A percentile compares a stretch with the other conserved stretches of the same genome.
These are phyloP conservation scores for Homarus americanus DNA, from an alignment of 1,140 invertebrate genomes.

Conservation along the genomic window DNA sequence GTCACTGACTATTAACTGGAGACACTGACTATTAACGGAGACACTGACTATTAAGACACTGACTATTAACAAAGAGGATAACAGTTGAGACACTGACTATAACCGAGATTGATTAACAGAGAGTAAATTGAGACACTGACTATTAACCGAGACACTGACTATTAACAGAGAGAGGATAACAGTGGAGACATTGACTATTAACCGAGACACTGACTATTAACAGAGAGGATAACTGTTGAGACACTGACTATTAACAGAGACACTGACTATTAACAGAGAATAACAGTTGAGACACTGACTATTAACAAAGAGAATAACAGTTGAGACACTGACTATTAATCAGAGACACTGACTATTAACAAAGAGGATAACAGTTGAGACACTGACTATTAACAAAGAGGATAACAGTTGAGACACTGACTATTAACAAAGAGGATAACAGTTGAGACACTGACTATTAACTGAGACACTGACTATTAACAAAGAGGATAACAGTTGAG, in stretches of 20 bases:
- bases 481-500: not conserved
- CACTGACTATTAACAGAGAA: not conserved
- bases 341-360: not conserved
- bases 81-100: not conserved
- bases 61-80: too few species aligned
- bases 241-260: not conserved
- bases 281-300: not conserved
- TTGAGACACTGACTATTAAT: slow-evolving; percentile 2
- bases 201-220: not conserved
- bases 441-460: not conserved
- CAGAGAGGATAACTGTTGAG: not conserved
- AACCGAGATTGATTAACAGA: not conserved
- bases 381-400: not conserved
- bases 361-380: too few species aligned
- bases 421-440: not conserved
- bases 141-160: not conserved
- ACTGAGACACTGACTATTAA: not conserved
- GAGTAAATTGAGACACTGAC: not conserved
- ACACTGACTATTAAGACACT: not conserved
- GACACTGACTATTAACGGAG: not conserved
- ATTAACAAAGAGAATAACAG: not conserved
- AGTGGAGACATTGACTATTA: not conserved
- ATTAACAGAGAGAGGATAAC: not conserved
- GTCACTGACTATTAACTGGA: not conserved
- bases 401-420: not conserved